Conservation (phyloP, 2,113 vertebrate genomes). For the Gadus chalcogrammus region DNA sequence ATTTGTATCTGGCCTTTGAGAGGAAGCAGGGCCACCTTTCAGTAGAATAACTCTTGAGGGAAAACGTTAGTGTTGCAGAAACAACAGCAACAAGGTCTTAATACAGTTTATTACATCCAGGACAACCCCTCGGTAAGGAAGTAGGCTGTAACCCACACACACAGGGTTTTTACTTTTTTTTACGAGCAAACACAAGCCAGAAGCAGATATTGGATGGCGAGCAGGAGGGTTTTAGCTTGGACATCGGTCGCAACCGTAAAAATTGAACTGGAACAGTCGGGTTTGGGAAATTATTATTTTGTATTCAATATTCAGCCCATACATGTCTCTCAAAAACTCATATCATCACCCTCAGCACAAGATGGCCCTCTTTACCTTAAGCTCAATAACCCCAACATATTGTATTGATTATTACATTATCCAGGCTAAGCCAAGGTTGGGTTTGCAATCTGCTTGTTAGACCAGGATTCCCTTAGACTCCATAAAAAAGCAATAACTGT, state of each 20-base stretch:
- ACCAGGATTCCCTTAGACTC: slow-evolving; percentile 34
- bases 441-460: slow-evolving; percentile 45
- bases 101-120: slow-evolving; percentile 16
- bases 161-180: too few species aligned
- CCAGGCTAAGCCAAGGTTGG: slow-evolving; percentile 19
- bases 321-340: background rate
- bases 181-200: too few species aligned
- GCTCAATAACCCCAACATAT: slow-evolving; percentile 17
- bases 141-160: too few species aligned
- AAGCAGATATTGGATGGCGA: too few species aligned
- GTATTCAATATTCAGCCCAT: too few species aligned
- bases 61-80: slow-evolving; percentile 21
- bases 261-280: too few species aligned
- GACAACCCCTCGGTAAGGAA: too few species aligned
- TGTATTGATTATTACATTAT: slow-evolving; percentile 12
- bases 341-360: background rate
- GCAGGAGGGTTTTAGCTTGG: too few species aligned
- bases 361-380: slow-evolving; percentile 3
- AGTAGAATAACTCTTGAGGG: slow-evolving; percentile 29
- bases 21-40: slow-evolving; percentile 31
- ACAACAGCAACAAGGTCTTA: slow-evolving; percentile 38
- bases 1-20: slow-evolving; percentile 36
- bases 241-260: too few species aligned
- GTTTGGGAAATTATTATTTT: too few species aligned
- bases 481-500: slow-evolving; percentile 53